Conservation (phyloP, 2,113 vertebrate genomes). For the Uropsilus gracilis region DNA sequence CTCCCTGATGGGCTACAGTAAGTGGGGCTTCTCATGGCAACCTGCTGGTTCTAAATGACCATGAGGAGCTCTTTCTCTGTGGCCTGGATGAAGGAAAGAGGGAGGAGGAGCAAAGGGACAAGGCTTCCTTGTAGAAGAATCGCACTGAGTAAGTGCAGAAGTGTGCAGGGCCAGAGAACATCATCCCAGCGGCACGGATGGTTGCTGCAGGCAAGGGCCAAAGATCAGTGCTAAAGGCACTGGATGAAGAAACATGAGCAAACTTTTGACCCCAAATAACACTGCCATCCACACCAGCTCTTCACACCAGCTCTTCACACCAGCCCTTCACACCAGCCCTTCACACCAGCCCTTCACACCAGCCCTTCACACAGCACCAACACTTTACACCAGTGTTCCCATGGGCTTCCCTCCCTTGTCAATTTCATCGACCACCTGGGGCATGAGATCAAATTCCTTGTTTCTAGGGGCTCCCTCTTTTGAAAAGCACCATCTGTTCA, state of each 20-base stretch:
- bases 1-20: conserved; percentile 93
- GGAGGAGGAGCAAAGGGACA: not conserved
- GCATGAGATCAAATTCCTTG: not conserved
- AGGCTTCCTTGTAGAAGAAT: not conserved
- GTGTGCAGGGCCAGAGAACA: not conserved
- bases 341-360: too few relatives aligned
- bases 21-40: conserved; percentile 78
- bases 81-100: not conserved
- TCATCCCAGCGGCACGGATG: too few relatives aligned
- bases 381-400: not conserved
- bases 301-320: too few relatives aligned
- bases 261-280: not conserved
- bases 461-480: not conserved
- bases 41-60: not conserved
- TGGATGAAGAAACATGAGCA: not conserved
- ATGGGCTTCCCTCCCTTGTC: not conserved
- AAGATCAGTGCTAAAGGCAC: not conserved
- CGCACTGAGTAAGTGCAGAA: not conserved
- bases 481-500: not conserved
- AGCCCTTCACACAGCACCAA: too few relatives aligned
- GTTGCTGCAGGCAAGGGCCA: not conserved
- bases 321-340: too few relatives aligned
- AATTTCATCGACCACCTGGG: not conserved
- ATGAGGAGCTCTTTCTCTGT: not conserved
- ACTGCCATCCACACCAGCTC: too few relatives aligned